Base-by-base conservation (phyloP, 2,888 invertebrate species). In the Trilocha varians region DNA sequence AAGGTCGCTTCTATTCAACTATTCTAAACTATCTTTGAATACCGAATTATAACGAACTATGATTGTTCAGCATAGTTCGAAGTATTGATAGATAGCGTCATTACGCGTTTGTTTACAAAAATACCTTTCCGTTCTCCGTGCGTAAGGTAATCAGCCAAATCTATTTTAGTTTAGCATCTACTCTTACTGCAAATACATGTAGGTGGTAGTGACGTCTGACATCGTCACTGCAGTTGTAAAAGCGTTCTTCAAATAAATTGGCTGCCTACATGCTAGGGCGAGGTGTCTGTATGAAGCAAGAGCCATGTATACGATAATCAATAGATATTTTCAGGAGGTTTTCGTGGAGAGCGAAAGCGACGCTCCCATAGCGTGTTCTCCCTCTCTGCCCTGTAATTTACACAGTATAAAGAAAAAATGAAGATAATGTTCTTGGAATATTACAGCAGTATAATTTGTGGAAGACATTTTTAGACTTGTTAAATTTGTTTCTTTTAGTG, bases 261-360 rank as follows among this genome's bases (percentile, higher is more conserved):
- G 59, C 64, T 64, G 73, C 59, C 68, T 62, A 70, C 79, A 72
- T 78, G 74, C 74, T 78, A 65, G 72, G 75, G 74, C 71, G 75
- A 78, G 71, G 68, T 73, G 63, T 66, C 61, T 79, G 68, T 79
- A 79, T 70, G 53, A 71, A 78, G 77, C 65, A 61, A 76, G 76
- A 69, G 56, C 55, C 61, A 74, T 68, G 68, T 82, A 74, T 83
- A 83, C 79, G 72, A 78, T 84, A 85, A 85, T 85, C 84, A 83
- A 85, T 85, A 84, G 77, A 84, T 84, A 84, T 85, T 85, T 85
- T 84, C 84, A 84, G 83, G 78, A 83, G 83, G 83, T 83, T 82
- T 82, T 83, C 79, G 80, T 70, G 67, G 69, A 65, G 78, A 59
- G 74, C 54, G 77, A 72, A 57, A 58, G 73, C 57, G 73, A 73